Evolutionary conservation across 2,113 vertebrate species (phyloP), one percentile per base, ranked within the genome.

Genomic region (Psophia crepitans): DNA sequence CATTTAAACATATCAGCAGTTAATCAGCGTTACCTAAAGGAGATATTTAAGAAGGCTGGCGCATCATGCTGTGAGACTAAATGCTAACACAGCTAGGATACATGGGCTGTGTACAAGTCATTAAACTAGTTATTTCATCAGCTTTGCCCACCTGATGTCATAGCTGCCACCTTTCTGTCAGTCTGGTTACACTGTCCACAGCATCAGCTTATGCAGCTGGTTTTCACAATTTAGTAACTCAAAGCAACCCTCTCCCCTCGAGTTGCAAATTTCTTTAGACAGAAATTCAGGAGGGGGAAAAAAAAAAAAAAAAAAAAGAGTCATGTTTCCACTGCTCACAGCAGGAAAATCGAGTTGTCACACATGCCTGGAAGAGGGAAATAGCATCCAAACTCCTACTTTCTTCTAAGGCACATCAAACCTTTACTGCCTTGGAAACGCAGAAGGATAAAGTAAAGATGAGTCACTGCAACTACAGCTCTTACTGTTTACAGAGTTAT

Each of bases 1-100:
- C 51, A 64, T 91, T 96, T 97, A 93, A 97, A 95, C 89, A 18
- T 49, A 92, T 73, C 69, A 96, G 78, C 65, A 84, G 65, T 76
- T 92, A 95, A 94, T 89, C 95, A 80, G 74, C 14, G 10, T 75
- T 64, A 89, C 66, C 69, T 27, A 48, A 79, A 87, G 37, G 2
- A 5, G 86, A 60, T 76, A 83, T 18, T 90, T 78, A 86, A 84
- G 77, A 35, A 58, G 8, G 14, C 22, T 90, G 78, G 51, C 26
- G 79, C 23, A 41, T 53, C 60, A 80, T 26, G 86, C 92, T 93
- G 93, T 37, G 87, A 95, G 43, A 61, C 27, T 68, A 84, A 86
- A 79, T 75, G 71, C 35, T 93, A 75, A 26, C 35, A 65, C 22
- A 65, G 69, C 37, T 51, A 80, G 14, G 73, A 54, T 21, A 71